Percentiles rank a stretch among this genome's conserved stretches.
phyloP scores from a whole-genome alignment of 2,888 invertebrate genomes.

The Cerceris rybyensis region DNA sequence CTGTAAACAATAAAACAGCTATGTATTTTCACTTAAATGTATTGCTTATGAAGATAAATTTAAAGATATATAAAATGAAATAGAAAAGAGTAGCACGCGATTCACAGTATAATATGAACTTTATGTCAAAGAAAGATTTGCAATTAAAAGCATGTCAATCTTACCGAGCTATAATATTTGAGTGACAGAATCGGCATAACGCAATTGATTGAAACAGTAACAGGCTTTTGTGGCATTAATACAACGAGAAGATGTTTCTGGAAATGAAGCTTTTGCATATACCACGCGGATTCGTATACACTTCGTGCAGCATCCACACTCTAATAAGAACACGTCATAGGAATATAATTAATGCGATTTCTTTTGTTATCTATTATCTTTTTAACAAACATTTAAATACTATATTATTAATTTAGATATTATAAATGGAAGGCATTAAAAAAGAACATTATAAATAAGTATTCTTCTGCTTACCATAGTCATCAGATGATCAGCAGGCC shows the following conservation, averaged over 20 bases:
- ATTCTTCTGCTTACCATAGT: constrained; percentile 44
- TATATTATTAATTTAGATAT: neutral
- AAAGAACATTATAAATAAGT: neutral
- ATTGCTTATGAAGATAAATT: too few species aligned
- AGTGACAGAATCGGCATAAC: constrained; percentile 39
- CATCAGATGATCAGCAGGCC: constrained; percentile 69
- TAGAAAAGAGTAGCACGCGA: too few species aligned
- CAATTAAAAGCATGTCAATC: too few species aligned
- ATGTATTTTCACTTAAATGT: too few species aligned
- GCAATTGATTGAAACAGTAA: neutral
- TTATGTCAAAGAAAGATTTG: neutral
- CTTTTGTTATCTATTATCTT: neutral
- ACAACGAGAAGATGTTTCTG: constrained; percentile 21
- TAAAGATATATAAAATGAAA: too few species aligned
- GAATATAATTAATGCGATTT: neutral
- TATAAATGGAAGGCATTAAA: neutral
- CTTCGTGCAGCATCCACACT: constrained; percentile 17
- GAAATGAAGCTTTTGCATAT: constrained; percentile 1
- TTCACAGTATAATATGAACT: too few species aligned
- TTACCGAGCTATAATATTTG: constrained; percentile 50
- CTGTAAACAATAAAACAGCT: too few species aligned
- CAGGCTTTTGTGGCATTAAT: neutral
- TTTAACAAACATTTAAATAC: neutral
- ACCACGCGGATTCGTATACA: constrained; percentile 41
- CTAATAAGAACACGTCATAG: constrained; percentile 23